Evolutionary conservation across 2,888 invertebrate genomes (phyloP), one percentile per base, ranked within the genome.

Genomic region (Elmis aenea): DNA sequence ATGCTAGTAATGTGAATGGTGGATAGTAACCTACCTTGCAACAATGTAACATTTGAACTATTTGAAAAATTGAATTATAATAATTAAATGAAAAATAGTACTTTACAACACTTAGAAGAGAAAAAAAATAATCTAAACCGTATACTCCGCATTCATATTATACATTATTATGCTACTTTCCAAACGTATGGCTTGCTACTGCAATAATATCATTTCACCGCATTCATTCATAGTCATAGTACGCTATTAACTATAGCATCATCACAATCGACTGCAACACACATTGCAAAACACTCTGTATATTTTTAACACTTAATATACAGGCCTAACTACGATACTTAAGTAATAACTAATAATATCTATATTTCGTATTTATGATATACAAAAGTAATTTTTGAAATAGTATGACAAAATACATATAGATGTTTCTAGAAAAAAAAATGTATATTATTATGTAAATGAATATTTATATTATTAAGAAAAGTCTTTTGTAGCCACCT

Each of bases 231-330:
- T 32, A 33, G 35, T 41, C 35, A 35, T 16, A 36, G 12, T 27
- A 32, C 15, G 40, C 40, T n/a, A n/a, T n/a, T n/a, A 23, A 36
- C 40, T 28, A 20, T 58, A 57, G 58, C 55, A 18, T 18, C 45
- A 56, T 62, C 59, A 59, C 57, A 58, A 57, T 60, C 55, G 63
- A 63, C 63, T 62, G 62, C 61, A 57, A 59, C 58, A 56, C 55
- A 54, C 48, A 54, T 58, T 58, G 59, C 54, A 60, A 61, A 63
- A 59, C 59, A 62, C 61, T 55, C 67, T 68, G 68, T 68, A 68
- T 68, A 68, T 67, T 68, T 66, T 67, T 66, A 65, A 66, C 61
- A 66, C 59, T 63, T 67, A 67, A 68, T 69, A 68, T 69, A 67
- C 67, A 67, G 68, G 68, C 68, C 68, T 69, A 69, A 68, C 62